Base-by-base conservation (phyloP, 2,888 invertebrate species). In the Agriotes lineatus region DNA sequence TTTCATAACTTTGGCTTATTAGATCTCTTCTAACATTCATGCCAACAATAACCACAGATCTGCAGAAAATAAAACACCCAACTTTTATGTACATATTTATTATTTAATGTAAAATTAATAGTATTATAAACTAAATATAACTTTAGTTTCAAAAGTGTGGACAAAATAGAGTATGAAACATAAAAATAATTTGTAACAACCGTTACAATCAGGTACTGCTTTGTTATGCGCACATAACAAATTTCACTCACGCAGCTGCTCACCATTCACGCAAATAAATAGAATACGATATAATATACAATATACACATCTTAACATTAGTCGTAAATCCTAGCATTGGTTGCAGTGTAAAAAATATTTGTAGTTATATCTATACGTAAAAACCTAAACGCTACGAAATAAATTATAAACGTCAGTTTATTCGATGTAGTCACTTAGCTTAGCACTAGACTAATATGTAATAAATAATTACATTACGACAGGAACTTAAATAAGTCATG, bases 201-300 rank as follows among this genome's bases (percentile, higher is more conserved):
- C 30, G 69, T 72, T 71, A 73, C 70, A 76, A 71, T 76, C 76
- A 76, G 76, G 76, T 76, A 76, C 76, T 70, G 50, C 59, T 67
- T 66, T 58, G 63, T 70, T 62, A 66, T 56, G 61, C 56, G 20
- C 19, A 42, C 48, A 61, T 65, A 61, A 66, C 66, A 69, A 66
- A 66, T 66, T 44, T 57, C 69, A 62, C 69, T 42, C 69, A 66
- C 66, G 65, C 65, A 66, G 14, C 20, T 45, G 57, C 35, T 60
- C 70, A 42, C n/a, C 60, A 60, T 57, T 60, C 60, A 37, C 56
- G 52, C 67, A 67, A 67, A 64, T 70, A 67, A 70, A 67, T 67
- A 70, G 18, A 59, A 54, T 65, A 25, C 33, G 22, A 48, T 57
- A 25, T n/a, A 58, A 52, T 22, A 58, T 59, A 60, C 63, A 58